These are phyloP conservation scores for Herpailurus yagouaroundi DNA, from an alignment of 2,113 vertebrate genomes.

Conservation along the genomic window DNA sequence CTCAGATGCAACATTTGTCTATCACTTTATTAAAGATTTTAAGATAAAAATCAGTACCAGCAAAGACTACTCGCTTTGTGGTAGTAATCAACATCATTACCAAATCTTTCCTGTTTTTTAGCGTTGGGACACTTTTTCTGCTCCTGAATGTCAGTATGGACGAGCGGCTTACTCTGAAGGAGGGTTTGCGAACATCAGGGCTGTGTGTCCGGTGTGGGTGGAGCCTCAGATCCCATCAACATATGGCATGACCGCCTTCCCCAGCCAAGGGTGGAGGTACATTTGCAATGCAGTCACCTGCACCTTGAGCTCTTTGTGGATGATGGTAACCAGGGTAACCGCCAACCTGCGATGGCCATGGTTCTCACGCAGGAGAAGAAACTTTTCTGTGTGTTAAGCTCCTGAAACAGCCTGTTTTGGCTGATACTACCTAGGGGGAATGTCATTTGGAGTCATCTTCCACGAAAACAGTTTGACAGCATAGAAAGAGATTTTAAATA, in stretches of 20 bases:
- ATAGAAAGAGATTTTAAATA: background rate
- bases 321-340: fast-evolving
- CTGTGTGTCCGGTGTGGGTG: fast-evolving
- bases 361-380: background rate
- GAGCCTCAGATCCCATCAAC: fast-evolving
- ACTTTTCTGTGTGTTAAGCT: background rate
- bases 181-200: fast-evolving
- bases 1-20: background rate
- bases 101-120: background rate
- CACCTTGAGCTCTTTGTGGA: background rate
- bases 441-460: background rate
- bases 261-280: background rate
- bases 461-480: background rate
- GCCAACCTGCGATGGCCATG: fast-evolving
- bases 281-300: background rate
- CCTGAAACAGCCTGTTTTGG: too few species aligned
- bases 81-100: background rate
- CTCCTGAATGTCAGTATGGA: background rate
- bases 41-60: background rate
- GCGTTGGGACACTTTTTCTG: background rate
- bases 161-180: too few species aligned
- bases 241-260: fast-evolving
- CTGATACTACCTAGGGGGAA: too few species aligned
- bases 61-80: background rate
- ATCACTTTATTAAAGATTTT: background rate